These are phyloP conservation scores for Hippocampus comes DNA, from an alignment of 2,113 vertebrate species.

Conservation along the genomic window DNA sequence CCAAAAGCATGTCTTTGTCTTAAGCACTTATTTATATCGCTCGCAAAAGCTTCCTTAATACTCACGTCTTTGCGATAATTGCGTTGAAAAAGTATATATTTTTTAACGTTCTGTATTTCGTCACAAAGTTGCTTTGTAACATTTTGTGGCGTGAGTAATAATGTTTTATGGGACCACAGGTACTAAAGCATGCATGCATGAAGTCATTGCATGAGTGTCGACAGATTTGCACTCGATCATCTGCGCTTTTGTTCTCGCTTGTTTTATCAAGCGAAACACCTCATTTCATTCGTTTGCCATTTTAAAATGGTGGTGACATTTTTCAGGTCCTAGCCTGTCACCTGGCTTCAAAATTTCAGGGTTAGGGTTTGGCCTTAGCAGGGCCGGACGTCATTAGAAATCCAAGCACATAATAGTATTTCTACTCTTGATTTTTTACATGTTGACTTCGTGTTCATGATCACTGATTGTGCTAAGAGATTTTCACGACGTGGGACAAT, in stretches of 20 bases:
- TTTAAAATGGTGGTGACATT: not conserved
- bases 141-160: constrained; percentile 16
- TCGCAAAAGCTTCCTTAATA: constrained; percentile 12
- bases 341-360: too few relatives aligned
- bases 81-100: not conserved
- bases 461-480: not conserved
- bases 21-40: constrained; percentile 53
- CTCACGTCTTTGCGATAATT: not conserved
- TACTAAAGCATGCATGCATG: constrained; percentile 18
- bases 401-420: constrained; percentile 34
- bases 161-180: constrained; percentile 52
- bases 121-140: constrained; percentile 23
- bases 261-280: constrained; percentile 21
- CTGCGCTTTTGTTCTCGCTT: constrained; percentile 24
- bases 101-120: constrained; percentile 27
- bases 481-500: constrained; percentile 22
- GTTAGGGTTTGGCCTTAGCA: constrained; percentile 24
- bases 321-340: constrained; percentile 26
- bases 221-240: constrained; percentile 7
- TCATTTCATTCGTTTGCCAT: constrained; percentile 14
- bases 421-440: constrained; percentile 12
- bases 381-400: constrained; percentile 18
- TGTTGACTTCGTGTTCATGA: not conserved
- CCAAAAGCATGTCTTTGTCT: constrained; percentile 4
- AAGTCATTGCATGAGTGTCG: constrained; percentile 12